A percentile compares a stretch with the other conserved stretches of the same genome.
Evolutionary conservation across 2,888 invertebrate genomes (phyloP).

Genomic region (Oscheius sp.): DNA sequence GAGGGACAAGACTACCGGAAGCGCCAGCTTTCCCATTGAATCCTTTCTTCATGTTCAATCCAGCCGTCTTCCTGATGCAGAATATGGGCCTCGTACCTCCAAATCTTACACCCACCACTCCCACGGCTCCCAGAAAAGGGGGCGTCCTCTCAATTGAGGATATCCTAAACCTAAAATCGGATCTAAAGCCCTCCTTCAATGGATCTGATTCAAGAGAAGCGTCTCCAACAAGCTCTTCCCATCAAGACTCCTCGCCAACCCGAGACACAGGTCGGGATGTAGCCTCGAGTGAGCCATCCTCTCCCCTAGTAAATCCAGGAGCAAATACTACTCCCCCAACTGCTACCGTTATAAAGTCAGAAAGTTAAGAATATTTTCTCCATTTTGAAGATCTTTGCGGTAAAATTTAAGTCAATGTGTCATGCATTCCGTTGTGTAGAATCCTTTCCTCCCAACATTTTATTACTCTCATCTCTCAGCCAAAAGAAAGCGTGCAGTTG

Average conservation of each 20-base stretch:
- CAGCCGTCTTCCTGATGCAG: constrained; percentile 36
- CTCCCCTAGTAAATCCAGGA: constrained; percentile 13
- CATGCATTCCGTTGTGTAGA: constrained; percentile 31
- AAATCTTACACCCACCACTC: constrained; percentile 15
- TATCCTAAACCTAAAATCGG: constrained; percentile 48
- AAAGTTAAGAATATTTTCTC: neutral
- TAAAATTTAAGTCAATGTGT: constrained; percentile 28
- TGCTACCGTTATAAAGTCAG: constrained; percentile 2
- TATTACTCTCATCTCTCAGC: constrained; percentile 24
- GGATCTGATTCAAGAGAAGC: constrained; percentile 12
- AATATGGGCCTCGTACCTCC: constrained; percentile 28
- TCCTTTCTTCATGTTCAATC: constrained; percentile 53
- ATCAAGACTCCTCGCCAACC: constrained; percentile 30
- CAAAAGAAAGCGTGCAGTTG: constrained; percentile 17
- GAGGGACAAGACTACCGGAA: constrained; percentile 7
- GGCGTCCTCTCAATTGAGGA: constrained; percentile 55
- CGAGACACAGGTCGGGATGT: constrained; percentile 24
- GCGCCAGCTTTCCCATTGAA: constrained; percentile 37
- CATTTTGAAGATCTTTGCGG: constrained; percentile 4
- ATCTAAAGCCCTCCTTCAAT: neutral
- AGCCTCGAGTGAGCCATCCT: constrained; percentile 20
- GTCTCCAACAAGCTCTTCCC: constrained; percentile 31
- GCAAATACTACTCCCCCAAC: constrained; percentile 7
- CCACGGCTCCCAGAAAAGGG: constrained; percentile 36
- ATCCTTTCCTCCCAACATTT: too few relatives aligned